These are phyloP conservation scores for Lutraria rhynchaena DNA, from an alignment of 1,140 invertebrate species.

Conservation along the genomic window DNA sequence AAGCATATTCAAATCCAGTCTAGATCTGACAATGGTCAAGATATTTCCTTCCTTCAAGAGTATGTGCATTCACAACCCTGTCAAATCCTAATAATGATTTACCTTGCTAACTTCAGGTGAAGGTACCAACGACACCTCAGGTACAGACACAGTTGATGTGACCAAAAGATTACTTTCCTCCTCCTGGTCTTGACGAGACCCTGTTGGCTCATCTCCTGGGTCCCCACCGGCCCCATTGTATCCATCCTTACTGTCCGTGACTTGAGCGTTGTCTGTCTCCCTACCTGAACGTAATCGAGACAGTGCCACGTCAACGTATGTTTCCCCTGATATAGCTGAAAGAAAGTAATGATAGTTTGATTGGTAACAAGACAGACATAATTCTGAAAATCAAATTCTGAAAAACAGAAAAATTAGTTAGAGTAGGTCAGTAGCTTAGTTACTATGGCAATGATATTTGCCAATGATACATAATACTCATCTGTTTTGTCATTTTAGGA, in stretches of 20 bases:
- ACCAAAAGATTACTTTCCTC: conserved; percentile 68
- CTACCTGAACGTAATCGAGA: conserved; percentile 50
- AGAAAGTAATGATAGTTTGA: too few species aligned
- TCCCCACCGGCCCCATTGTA: neutral
- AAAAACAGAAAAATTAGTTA: too few species aligned
- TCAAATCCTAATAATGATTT: too few species aligned
- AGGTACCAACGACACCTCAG: conserved; percentile 77
- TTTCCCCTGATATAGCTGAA: conserved; percentile 71
- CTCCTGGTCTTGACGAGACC: conserved; percentile 25
- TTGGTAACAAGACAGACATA: neutral
- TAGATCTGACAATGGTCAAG: too few species aligned
- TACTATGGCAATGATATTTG: too few species aligned
- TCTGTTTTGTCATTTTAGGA: too few species aligned
- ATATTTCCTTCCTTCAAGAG: too few species aligned
- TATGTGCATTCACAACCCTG: too few species aligned
- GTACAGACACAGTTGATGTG: conserved; percentile 76
- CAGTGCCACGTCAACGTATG: conserved; percentile 65
- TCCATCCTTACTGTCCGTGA: conserved; percentile 42
- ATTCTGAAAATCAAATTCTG: too few species aligned
- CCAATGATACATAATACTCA: too few species aligned
- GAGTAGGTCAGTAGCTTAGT: too few species aligned
- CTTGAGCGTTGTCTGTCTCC: conserved; percentile 34
- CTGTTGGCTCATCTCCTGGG: conserved; percentile 15
- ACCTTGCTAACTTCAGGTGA: conserved; percentile 78
- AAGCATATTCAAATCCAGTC: too few species aligned